A percentile compares a stretch with the other conserved stretches of the same genome.
phyloP scores from a whole-genome alignment of 1,140 invertebrate species.

The Pseudomyrmex flavicornis region DNA sequence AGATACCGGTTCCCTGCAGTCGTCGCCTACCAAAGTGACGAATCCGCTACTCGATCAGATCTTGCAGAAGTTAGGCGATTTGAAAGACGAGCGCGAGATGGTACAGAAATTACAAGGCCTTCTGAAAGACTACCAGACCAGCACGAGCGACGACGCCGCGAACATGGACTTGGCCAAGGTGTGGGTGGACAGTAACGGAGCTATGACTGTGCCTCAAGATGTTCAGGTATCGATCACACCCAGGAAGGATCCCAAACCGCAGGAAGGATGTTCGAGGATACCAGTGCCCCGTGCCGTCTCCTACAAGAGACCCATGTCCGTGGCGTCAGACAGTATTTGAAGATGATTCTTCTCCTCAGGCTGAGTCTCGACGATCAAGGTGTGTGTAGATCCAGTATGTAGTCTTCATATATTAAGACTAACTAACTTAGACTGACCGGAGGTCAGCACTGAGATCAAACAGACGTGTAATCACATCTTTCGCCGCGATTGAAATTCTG shows the following conservation, averaged over 20 bases:
- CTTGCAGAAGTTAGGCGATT: slow-evolving; percentile 88
- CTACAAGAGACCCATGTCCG: slow-evolving; percentile 83
- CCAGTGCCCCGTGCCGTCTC: slow-evolving; percentile 79
- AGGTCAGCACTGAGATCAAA: slow-evolving; percentile 61
- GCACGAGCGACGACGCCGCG: slow-evolving; percentile 84
- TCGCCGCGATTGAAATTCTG: slow-evolving; percentile 20
- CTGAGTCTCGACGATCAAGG: background rate
- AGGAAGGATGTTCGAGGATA: slow-evolving; percentile 82
- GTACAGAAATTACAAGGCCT: slow-evolving; percentile 90
- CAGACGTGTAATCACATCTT: slow-evolving; percentile 29
- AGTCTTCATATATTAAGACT: slow-evolving; percentile 36
- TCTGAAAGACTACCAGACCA: slow-evolving; percentile 87
- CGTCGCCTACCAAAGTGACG: slow-evolving; percentile 87
- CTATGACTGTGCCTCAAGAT: slow-evolving; percentile 83
- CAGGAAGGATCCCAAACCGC: slow-evolving; percentile 83
- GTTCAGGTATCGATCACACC: slow-evolving; percentile 80
- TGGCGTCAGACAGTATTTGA: slow-evolving; percentile 81
- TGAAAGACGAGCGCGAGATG: slow-evolving; percentile 89
- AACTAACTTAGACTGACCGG: slow-evolving; percentile 40
- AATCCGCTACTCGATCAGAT: slow-evolving; percentile 90
- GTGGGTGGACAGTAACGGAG: slow-evolving; percentile 91
- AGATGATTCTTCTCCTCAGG: slow-evolving; percentile 25
- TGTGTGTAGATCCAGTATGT: background rate
- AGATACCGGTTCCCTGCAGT: slow-evolving; percentile 84
- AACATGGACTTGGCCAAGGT: slow-evolving; percentile 89